These are phyloP conservation scores for Laticauda colubrina DNA, from an alignment of 2,113 vertebrate species.

Conservation along the genomic window DNA sequence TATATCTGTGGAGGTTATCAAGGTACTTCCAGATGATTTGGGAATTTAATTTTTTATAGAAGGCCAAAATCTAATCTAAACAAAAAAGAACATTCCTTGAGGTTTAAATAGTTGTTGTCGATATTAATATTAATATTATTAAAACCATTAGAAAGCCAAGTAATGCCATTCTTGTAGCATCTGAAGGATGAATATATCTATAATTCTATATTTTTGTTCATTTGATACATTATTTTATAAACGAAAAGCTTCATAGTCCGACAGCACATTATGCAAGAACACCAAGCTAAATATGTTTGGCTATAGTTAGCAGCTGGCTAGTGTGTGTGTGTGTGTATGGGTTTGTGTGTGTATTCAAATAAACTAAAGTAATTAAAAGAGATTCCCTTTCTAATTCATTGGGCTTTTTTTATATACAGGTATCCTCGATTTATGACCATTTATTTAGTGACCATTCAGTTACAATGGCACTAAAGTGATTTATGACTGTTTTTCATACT, in stretches of 20 bases:
- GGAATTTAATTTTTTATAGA: not conserved
- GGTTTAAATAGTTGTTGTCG: not conserved
- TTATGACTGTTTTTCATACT: not conserved
- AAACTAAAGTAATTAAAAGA: not conserved
- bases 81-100: not conserved
- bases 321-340: too few species aligned
- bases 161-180: not conserved
- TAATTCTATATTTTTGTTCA: not conserved
- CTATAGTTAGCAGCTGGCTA: not conserved
- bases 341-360: not conserved
- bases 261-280: not conserved
- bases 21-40: constrained; percentile 52
- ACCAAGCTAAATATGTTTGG: not conserved
- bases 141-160: not conserved
- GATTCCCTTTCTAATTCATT: not conserved
- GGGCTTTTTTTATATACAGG: not conserved
- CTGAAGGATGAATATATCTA: not conserved
- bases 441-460: not conserved
- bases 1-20: constrained; percentile 70
- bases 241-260: not conserved
- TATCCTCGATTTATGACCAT: not conserved
- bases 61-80: not conserved
- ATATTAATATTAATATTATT: not conserved
- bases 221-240: not conserved
- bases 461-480: not conserved